Conservation (phyloP, 1,140 invertebrate genomes). For the Battus philenor region DNA sequence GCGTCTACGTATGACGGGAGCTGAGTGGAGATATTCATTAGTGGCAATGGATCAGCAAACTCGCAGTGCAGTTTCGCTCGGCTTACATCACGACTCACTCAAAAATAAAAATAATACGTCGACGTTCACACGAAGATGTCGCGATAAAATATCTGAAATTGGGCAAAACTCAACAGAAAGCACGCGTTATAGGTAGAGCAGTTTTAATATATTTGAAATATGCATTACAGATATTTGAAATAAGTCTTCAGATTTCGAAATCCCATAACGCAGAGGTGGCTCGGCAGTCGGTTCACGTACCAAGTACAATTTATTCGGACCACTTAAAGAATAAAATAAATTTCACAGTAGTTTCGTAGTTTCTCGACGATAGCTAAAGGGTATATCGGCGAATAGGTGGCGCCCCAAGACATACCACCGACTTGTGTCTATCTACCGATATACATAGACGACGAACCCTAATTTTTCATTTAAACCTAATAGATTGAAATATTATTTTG, state of each 20-base stretch:
- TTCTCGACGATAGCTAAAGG: constrained; percentile 39
- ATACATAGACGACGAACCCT: constrained; percentile 15
- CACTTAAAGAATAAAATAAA: constrained; percentile 55
- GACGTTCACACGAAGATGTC: constrained; percentile 8
- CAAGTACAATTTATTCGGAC: constrained; percentile 51
- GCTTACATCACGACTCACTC: neutral
- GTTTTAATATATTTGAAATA: constrained; percentile 17
- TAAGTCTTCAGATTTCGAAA: constrained; percentile 25
- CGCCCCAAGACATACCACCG: constrained; percentile 41
- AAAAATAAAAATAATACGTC: constrained; percentile 19
- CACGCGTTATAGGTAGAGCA: neutral
- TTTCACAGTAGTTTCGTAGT: constrained; percentile 46
- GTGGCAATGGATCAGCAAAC: constrained; percentile 36
- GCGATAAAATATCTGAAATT: too few relatives aligned
- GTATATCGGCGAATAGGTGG: constrained; percentile 34
- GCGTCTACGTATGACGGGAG: constrained; percentile 51
- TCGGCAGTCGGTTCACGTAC: constrained; percentile 42
- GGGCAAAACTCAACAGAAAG: too few relatives aligned
- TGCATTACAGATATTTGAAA: constrained; percentile 13
- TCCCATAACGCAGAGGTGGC: constrained; percentile 29
- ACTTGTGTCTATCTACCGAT: constrained; percentile 28
- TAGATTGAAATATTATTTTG: constrained; percentile 3
- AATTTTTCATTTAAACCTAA: constrained; percentile 14
- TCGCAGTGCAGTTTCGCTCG: constrained; percentile 16
- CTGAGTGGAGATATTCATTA: constrained; percentile 64